Evolutionary conservation across 2,888 invertebrate genomes (phyloP).

Genomic region (Lottia scabra): DNA sequence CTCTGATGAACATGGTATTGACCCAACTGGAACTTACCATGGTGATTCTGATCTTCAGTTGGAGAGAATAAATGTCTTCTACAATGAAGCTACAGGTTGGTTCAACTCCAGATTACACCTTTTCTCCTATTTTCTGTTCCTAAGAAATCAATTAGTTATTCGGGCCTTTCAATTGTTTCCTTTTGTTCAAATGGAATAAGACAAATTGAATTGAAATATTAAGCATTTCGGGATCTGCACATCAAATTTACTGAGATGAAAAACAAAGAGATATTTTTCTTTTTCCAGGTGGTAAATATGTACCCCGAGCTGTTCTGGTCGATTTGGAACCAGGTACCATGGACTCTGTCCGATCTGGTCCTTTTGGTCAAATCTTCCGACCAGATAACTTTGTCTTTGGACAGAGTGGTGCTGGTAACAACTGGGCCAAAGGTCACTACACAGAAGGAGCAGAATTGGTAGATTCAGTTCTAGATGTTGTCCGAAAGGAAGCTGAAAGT

Average conservation of each 20-base stretch:
- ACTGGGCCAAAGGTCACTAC: slow-evolving; percentile 4
- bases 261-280: background rate
- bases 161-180: too few species aligned
- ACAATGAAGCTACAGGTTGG: background rate
- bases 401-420: background rate
- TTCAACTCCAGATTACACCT: too few species aligned
- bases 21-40: slow-evolving; percentile 1
- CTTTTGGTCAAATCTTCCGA: background rate
- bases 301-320: background rate
- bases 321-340: slow-evolving; percentile 1
- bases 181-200: too few species aligned
- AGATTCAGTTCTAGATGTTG: background rate
- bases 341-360: background rate
- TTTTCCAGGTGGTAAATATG: background rate
- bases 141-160: too few species aligned
- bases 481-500: background rate
- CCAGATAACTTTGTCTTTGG: slow-evolving; percentile 3
- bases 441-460: background rate
- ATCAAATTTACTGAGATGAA: too few species aligned
- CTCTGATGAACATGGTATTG: background rate
- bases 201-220: too few species aligned
- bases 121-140: too few species aligned
- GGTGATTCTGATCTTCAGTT: slow-evolving; percentile 2
- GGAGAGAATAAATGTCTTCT: background rate
- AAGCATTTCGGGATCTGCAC: too few species aligned